phyloP scores from a whole-genome alignment of 2,797 vertebrate species.

The Diplodus puntazzo region DNA sequence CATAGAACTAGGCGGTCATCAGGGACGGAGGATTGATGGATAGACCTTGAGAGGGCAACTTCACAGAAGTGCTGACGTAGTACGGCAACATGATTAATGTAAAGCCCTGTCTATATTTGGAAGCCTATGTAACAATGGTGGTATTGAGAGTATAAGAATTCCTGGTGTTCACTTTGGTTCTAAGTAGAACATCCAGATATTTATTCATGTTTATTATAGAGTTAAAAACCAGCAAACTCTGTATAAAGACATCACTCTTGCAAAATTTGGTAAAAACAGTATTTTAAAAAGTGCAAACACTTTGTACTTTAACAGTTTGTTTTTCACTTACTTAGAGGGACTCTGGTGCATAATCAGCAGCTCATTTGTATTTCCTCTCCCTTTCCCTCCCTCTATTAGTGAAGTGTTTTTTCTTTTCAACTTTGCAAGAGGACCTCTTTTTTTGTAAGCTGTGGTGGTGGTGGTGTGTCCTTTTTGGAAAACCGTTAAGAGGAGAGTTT shows the following conservation, averaged over 20 bases:
- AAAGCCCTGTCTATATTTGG: slow-evolving; percentile 56
- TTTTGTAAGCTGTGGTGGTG: neutral
- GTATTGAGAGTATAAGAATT: neutral
- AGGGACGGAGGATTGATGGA: slow-evolving; percentile 76
- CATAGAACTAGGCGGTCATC: slow-evolving; percentile 56
- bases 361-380: slow-evolving; percentile 44
- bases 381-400: slow-evolving; percentile 22
- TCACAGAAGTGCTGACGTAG: slow-evolving; percentile 71
- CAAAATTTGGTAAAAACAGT: slow-evolving; percentile 9
- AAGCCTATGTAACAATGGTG: slow-evolving; percentile 41
- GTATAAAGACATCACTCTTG: neutral
- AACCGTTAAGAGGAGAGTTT: neutral
- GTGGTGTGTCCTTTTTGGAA: neutral
- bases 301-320: slow-evolving; percentile 48
- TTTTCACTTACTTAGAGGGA: slow-evolving; percentile 47
- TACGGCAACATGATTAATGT: slow-evolving; percentile 68
- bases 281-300: slow-evolving; percentile 44
- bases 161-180: slow-evolving; percentile 11
- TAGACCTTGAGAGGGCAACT: slow-evolving; percentile 74
- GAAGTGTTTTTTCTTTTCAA: slow-evolving; percentile 22
- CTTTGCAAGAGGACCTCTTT: neutral
- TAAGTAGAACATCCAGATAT: slow-evolving; percentile 13
- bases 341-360: slow-evolving; percentile 62
- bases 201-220: slow-evolving; percentile 16
- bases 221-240: slow-evolving; percentile 7